Percentiles rank a stretch among this genome's conserved stretches.
Evolutionary conservation across 2,797 vertebrate species (phyloP).

Genomic region (Zalophus californianus): DNA sequence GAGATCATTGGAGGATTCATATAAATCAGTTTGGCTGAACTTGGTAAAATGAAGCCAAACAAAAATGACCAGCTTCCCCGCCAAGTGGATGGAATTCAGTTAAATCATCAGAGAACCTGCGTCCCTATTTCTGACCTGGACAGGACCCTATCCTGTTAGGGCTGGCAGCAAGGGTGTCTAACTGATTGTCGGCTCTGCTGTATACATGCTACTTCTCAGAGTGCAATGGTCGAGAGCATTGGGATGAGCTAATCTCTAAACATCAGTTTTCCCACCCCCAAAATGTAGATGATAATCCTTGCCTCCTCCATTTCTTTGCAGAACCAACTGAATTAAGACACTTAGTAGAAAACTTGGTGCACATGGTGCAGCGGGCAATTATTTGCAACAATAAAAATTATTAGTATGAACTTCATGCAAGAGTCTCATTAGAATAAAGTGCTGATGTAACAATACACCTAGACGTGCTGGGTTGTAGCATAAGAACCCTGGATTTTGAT

Average conservation of each 20-base stretch:
- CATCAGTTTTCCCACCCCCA: neutral
- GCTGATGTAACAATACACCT: neutral
- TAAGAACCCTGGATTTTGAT: neutral
- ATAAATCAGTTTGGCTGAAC: conserved; percentile 69
- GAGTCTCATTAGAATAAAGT: conserved; percentile 43
- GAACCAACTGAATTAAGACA: neutral
- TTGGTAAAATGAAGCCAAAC: conserved; percentile 73
- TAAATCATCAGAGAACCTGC: conserved; percentile 13
- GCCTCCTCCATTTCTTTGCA: neutral
- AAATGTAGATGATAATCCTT: neutral
- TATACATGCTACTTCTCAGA: neutral
- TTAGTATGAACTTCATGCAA: neutral
- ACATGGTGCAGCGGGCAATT: neutral
- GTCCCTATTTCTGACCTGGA: neutral
- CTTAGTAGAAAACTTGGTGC: neutral
- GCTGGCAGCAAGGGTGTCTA: neutral
- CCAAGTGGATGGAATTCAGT: conserved; percentile 49
- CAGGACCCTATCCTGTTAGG: neutral
- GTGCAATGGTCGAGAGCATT: neutral
- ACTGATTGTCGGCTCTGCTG: neutral
- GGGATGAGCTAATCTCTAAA: neutral
- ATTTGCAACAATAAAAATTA: neutral
- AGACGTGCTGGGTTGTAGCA: neutral
- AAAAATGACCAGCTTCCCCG: conserved; percentile 56
- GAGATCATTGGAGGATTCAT: conserved; percentile 72